Conservation (phyloP, 2,113 vertebrate species). For the Myotis davidii region DNA sequence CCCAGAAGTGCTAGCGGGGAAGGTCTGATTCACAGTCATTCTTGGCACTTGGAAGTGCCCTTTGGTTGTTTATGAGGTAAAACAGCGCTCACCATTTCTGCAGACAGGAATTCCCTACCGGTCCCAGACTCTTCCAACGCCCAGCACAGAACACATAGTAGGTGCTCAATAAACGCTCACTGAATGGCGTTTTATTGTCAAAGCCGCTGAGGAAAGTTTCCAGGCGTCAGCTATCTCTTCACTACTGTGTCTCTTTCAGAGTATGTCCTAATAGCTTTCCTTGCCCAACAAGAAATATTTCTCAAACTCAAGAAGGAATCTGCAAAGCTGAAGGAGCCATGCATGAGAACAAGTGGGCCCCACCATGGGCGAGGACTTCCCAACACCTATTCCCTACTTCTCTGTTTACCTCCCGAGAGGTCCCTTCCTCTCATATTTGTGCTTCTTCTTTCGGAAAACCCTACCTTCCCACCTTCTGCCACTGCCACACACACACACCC, state of each 20-base stretch:
- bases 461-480: background rate
- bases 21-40: constrained; percentile 51
- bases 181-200: background rate
- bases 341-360: background rate
- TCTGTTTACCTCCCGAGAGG: background rate
- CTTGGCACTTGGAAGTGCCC: background rate
- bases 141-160: constrained; percentile 7
- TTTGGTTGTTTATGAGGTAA: constrained; percentile 30
- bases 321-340: background rate
- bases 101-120: constrained; percentile 22
- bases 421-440: background rate
- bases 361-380: background rate
- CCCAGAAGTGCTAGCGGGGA: background rate
- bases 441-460: background rate
- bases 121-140: background rate
- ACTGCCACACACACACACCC: background rate
- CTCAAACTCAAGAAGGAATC: background rate
- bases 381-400: background rate
- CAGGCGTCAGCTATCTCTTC: background rate
- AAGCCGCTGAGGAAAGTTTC: constrained; percentile 37
- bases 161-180: constrained; percentile 51
- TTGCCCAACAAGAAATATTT: constrained; percentile 20
- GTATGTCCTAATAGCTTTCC: background rate
- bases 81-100: constrained; percentile 18
- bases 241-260: constrained; percentile 33